Base-by-base conservation (phyloP, 1,140 invertebrate species). In the Scaptomyza hsui region DNA sequence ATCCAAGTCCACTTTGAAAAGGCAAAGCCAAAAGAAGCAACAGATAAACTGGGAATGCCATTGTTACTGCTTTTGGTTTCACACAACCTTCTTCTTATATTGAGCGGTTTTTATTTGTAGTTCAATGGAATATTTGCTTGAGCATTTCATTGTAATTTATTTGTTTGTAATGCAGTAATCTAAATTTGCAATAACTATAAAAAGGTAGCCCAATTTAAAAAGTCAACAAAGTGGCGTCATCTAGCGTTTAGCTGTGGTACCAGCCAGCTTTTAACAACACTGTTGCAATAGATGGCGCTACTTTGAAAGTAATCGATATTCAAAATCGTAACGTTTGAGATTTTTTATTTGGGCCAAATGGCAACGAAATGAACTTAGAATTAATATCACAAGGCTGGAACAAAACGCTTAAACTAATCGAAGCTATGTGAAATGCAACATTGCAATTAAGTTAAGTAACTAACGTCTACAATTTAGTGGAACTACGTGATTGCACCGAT, bases 401-500 rank as follows among this genome's bases (percentile, higher is more conserved):
- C 15, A 61, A 73, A 26, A 44, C 13, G 35, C 61, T 57, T 59
- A 65, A 26, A 16, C 10, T 48, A 70, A 55, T 35, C 21, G 60
- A 48, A 41, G 62, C 63, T 64, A 72, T 73, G 55, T 41, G 51
- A 77, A 77, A 74, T 82, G 55, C 63, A 78, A 69, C 12, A 19
- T 42, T 49, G 29, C 26, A 49, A 49, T 39, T 16, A 32, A 15
- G 26, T 12, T 64, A 71, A 60, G 18, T 61, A 13, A 35, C 49
- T 29, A 6, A 7, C 19, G 19, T 21, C 41, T 81, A 86, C 32
- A 86, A 63, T 69, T 86, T 86, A n/a, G 82, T 86, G n/a, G 82
- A 88, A 49, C 70, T 68, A 0, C 78, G 75, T 4, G 89, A 91
- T 60, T 86, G 64, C 4, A 77, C 52, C 1, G 92, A 92, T 61